Evolutionary conservation across 2,797 vertebrate genomes (phyloP).

Genomic region (Schizopygopsis malacanthus): DNA sequence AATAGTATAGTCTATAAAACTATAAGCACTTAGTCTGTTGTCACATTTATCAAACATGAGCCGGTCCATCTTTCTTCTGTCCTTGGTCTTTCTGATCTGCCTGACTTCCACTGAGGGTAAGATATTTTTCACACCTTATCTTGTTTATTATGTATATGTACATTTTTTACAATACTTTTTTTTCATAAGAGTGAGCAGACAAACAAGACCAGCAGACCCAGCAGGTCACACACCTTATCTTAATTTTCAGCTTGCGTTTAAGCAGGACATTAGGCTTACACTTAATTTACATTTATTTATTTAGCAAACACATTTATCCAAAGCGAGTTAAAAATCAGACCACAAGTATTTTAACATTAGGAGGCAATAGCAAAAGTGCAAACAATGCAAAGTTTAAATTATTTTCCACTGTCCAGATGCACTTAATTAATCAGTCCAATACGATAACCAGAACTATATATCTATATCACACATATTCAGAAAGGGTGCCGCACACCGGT

Average conservation of each 20-base stretch:
- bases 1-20: not conserved
- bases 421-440: not conserved
- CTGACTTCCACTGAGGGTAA: conserved; percentile 14
- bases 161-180: too few relatives aligned
- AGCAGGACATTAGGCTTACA: not conserved
- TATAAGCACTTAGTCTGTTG: not conserved
- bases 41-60: conserved; percentile 23
- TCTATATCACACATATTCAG: not conserved
- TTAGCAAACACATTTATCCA: too few relatives aligned
- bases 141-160: not conserved
- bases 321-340: not conserved
- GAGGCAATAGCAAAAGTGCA: too few relatives aligned
- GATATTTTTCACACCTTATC: not conserved
- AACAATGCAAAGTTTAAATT: too few relatives aligned
- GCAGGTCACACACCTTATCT: not conserved
- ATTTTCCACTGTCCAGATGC: not conserved
- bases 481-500: not conserved
- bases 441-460: not conserved
- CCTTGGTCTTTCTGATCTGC: conserved; percentile 15
- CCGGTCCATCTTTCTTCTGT: conserved; percentile 6
- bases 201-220: too few relatives aligned
- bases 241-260: not conserved
- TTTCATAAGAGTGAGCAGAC: too few relatives aligned
- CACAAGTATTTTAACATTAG: too few relatives aligned
- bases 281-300: not conserved